Percentiles rank a stretch among this genome's conserved stretches.
phyloP scores from a whole-genome alignment of 2,888 invertebrate genomes.

The Leucophenga maculata region DNA sequence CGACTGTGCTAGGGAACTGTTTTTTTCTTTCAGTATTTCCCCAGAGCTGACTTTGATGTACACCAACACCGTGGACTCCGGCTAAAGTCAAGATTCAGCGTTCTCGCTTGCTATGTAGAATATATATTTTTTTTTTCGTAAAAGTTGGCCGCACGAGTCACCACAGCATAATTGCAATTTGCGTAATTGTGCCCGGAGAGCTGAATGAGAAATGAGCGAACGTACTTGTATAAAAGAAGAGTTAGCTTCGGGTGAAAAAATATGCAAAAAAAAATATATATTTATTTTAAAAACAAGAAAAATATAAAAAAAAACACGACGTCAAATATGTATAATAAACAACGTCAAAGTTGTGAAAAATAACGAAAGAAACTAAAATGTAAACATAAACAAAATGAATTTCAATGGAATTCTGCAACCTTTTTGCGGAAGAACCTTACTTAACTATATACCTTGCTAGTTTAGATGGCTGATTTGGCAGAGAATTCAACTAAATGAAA shows the following conservation, averaged over 20 bases:
- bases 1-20: neutral
- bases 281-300: neutral
- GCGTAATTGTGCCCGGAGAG: conserved; percentile 56
- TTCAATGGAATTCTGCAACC: no score
- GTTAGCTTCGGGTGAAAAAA: neutral
- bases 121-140: conserved; percentile 24
- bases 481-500: no score
- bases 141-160: conserved; percentile 40
- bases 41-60: conserved; percentile 3
- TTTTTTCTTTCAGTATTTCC: conserved; percentile 2
- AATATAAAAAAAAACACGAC: neutral
- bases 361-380: neutral
- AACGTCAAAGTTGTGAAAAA: no score
- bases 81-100: no score
- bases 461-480: no score
- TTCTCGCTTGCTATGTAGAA: neutral
- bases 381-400: neutral
- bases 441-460: no score
- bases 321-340: neutral
- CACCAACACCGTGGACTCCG: no score
- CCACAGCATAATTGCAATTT: conserved; percentile 57
- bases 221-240: conserved; percentile 1
- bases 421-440: no score
- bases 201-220: conserved; percentile 52
- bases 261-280: neutral